Evolutionary conservation across 1,140 invertebrate species (phyloP), one percentile per base, ranked within the genome.

Genomic region (Sycophila sp.): DNA sequence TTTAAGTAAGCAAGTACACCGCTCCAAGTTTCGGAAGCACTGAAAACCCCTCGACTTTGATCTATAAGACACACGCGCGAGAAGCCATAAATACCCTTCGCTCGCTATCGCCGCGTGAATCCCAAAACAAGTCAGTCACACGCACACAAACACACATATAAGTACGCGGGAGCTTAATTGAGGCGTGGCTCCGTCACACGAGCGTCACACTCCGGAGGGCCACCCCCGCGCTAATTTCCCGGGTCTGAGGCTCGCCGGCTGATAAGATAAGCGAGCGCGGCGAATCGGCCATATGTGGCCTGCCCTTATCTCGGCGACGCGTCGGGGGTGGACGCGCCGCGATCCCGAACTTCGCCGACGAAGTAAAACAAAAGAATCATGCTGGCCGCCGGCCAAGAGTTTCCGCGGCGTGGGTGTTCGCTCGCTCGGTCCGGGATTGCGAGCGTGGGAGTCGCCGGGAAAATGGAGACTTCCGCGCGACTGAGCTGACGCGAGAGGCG

Each of bases 361-460:
- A 84, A 86, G 76, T 84, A 81, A 82, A 83, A 82, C 80, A 83
- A 81, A 85, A 85, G 82, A 81, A 85, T 81, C 78, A 85, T 86
- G 84, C 84, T 85, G 85, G 85, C 80, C 78, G 76, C 78, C 79
- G 76, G 76, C 65, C 45, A 65, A 66, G 67, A 66, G 11, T 38
- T 53, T n/a, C 1, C 4, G 1, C 17, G 10, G 6, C 19, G 36
- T 13, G 38, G 28, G 34, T 13, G 19, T 17, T 1, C 28, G 5
- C 19, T 13, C 26, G 36, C 28, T 32, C 30, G 28, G 38, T 60
- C 36, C 34, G 15, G 15, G 1, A n/a, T n/a, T n/a, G n/a, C n/a
- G n/a, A n/a, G n/a, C n/a, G n/a, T n/a, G n/a, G n/a, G n/a, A n/a
- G n/a, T n/a, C n/a, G n/a, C 55, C 30, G 30, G 11, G 6, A 40